Evolutionary conservation across 1,140 invertebrate genomes (phyloP).

Genomic region (Drosophila aff.): DNA sequence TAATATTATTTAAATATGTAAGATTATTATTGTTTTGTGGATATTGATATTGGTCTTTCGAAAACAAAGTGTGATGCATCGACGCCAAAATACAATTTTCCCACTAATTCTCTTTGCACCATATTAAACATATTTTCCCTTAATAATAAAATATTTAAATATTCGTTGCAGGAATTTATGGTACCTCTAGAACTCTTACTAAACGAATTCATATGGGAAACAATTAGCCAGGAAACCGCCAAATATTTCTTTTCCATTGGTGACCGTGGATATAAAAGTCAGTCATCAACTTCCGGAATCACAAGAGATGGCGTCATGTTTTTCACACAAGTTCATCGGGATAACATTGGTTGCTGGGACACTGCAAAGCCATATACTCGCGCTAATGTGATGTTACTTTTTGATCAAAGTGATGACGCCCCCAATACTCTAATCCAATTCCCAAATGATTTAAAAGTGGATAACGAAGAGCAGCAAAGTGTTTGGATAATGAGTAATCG

Average conservation of each 20-base stretch:
- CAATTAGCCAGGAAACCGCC: slow-evolving; percentile 83
- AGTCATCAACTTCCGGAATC: slow-evolving; percentile 90
- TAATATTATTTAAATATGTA: background rate
- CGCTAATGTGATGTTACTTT: slow-evolving; percentile 86
- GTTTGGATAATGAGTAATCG: slow-evolving; percentile 92
- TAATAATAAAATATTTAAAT: background rate
- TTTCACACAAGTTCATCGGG: slow-evolving; percentile 90
- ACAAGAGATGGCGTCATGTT: slow-evolving; percentile 91
- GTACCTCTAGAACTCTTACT: slow-evolving; percentile 88
- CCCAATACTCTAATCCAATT: slow-evolving; percentile 87
- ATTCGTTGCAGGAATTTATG: slow-evolving; percentile 87
- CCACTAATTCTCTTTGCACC: too few species aligned
- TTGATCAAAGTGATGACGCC: slow-evolving; percentile 86
- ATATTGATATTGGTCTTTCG: too few species aligned
- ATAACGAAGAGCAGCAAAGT: slow-evolving; percentile 88
- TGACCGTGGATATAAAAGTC: slow-evolving; percentile 87
- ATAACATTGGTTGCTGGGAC: slow-evolving; percentile 93
- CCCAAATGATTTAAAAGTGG: slow-evolving; percentile 92
- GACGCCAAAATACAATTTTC: too few species aligned
- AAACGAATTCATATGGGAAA: slow-evolving; percentile 86
- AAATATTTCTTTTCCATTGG: slow-evolving; percentile 89
- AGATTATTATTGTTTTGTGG: background rate
- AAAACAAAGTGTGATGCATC: too few species aligned
- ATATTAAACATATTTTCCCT: too few species aligned
- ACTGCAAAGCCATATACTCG: slow-evolving; percentile 89